Evolutionary conservation across 2,113 vertebrate species (phyloP), one percentile per base, ranked within the genome.

Genomic region (Colistium nudipinnis): DNA sequence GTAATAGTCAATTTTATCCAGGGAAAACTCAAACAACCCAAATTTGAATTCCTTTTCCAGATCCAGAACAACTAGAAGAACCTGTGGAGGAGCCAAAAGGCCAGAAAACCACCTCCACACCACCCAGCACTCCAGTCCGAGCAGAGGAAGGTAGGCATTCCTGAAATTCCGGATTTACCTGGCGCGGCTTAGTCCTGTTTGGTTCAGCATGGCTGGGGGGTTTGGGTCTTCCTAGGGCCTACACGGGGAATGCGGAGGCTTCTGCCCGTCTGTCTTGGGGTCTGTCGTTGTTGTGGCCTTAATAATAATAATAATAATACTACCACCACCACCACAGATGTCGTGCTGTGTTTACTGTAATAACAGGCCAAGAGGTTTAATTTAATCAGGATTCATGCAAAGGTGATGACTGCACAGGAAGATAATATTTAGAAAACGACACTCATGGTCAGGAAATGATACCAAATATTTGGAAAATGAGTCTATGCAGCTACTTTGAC

Each of bases 141-240:
- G 88, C 91, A 71, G 96, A 96, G 73, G 96, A 98, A 95, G 98
- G 98, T 99, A 96, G 10, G 95, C 84, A 22, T 11, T 4, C 63
- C 65, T 19, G 39, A 48, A 27, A 7, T 9, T 30, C 12, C 10
- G 4, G 27, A 22, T 19, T 52, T 5, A 10, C 22, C 52, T 20
- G 39, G 25, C 27, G 41, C 17, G 20, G 33, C 52, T 27, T 27
- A 7, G 27, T 43, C 41, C 59, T 33, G 81, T 62, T 62, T 64
- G 76, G 61, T 54, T 57, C 57, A 61, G 86, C 90, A 87, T 90
- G 89, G 81, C 63, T 70, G 53, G 54, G 52, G 20, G 57, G 66
- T 68, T 62, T 30, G 38, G 14, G 28, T 47, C 63, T 70, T 67
- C 62, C 60, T 45, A 44, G 62, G 59, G 49, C 77, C 61, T 57